Evolutionary conservation across 2,888 invertebrate species (phyloP), one percentile per base, ranked within the genome.

Genomic region (Proisotoma minuta): DNA sequence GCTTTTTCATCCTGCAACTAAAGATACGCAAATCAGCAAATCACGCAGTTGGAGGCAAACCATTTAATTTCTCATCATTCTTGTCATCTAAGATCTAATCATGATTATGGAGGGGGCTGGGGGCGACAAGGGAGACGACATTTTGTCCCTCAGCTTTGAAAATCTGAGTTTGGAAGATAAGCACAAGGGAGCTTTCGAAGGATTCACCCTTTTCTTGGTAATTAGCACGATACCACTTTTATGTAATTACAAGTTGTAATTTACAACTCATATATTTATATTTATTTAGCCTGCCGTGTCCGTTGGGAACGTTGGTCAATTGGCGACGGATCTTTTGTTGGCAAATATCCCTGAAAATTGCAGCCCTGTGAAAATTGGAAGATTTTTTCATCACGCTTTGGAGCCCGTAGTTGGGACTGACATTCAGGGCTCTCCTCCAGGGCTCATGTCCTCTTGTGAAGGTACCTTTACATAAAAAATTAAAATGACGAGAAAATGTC

Each of bases 301-400:
- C 23, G 89, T 94, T n/a, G 95, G 94, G 60, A 95, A 95, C 81
- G 90, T 93, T 15, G 91, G 89, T 0, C 95, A 95, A 79, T 79
- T 95, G 63, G 82, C 89, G 2, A 84, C 87, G 57, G 95, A 95
- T 79, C 81, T 95, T 74, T 76, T 95, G 5, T 86, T 95, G 73
- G 84, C 87, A 8, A 87, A 87, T 4, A 79, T 89, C 60, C 76
- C 83, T 65, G 43, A 43, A n/a, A n/a, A 43, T 4, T 12, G 18
- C 20, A 75, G 77, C 23, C 74, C 76, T 15, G 48, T 54, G 3
- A 86, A 86, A 77, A 80, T 87, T 58, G 92, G 88, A 12, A 84
- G 84, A 62, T 77, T 91, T 10, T 84, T 87, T 77, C 87, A 87
- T 77, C 81, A 85, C 43, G 87, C 87, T 39, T 80, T 93, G 28